Evolutionary conservation across 2,888 invertebrate genomes (phyloP).

Genomic region (Heteromurus nitidus): DNA sequence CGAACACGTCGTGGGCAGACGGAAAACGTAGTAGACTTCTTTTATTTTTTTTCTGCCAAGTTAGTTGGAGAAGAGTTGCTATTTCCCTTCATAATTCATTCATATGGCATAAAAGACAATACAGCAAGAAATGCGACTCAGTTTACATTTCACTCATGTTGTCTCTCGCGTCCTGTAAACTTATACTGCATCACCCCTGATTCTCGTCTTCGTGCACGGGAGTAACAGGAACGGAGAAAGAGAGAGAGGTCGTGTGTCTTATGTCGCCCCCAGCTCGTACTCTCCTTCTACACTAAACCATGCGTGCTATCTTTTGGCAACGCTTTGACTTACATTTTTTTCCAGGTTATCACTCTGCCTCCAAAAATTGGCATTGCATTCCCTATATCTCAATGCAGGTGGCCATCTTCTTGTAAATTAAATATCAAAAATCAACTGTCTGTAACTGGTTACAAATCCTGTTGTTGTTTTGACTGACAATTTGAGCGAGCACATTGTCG

Average conservation of each 20-base stretch:
- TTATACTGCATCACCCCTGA: neutral
- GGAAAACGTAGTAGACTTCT: neutral
- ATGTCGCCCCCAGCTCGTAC: neutral
- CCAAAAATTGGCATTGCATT: too few relatives aligned
- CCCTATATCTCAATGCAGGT: too few relatives aligned
- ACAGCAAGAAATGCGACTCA: neutral
- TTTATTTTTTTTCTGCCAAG: too few relatives aligned
- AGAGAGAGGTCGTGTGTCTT: neutral
- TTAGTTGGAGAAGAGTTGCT: neutral
- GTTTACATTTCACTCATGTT: neutral
- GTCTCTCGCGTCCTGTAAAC: constrained; percentile 6
- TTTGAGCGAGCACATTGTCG: neutral
- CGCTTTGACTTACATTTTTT: too few relatives aligned
- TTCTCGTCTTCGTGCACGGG: neutral
- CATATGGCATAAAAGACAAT: neutral
- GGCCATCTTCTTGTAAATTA: too few relatives aligned
- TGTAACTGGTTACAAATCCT: neutral
- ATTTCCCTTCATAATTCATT: constrained; percentile 12
- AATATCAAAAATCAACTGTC: too few relatives aligned
- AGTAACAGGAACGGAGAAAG: too few relatives aligned
- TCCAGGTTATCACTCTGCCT: too few relatives aligned
- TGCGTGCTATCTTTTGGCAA: neutral
- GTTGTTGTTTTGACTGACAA: constrained; percentile 39
- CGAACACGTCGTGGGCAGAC: neutral
- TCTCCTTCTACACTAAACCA: neutral